These are phyloP conservation scores for Phoenicopterus ruber DNA, from an alignment of 2,113 vertebrate genomes.

Conservation along the genomic window DNA sequence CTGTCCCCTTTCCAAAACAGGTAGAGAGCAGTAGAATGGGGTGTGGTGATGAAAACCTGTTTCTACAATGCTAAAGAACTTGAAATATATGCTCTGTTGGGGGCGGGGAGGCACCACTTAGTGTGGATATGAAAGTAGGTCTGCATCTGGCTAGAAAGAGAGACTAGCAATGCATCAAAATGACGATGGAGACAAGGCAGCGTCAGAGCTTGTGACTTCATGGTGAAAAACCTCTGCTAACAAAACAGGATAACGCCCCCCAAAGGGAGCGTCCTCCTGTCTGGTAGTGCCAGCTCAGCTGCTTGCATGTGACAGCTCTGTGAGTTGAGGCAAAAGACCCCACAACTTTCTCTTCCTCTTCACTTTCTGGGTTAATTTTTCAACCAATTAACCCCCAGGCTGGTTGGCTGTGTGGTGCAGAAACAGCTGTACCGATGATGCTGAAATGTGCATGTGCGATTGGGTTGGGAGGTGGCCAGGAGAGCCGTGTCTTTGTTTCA, in stretches of 20 bases:
- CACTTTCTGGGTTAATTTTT: conserved; percentile 4
- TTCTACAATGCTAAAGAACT: neutral
- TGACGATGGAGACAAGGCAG: neutral
- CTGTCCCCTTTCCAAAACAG: neutral
- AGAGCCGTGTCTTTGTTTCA: neutral
- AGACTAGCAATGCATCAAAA: neutral
- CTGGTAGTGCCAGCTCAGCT: neutral
- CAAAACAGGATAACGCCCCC: neutral
- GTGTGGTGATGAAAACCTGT: neutral
- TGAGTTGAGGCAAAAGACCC: neutral
- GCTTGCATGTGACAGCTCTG: neutral
- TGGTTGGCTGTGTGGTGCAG: neutral
- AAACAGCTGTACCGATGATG: conserved; percentile 23
- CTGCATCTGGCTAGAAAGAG: neutral
- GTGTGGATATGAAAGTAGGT: neutral
- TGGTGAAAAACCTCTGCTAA: neutral
- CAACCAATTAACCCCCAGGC: neutral
- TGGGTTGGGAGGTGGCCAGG: neutral
- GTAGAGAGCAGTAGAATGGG: neutral
- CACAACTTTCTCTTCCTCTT: neutral
- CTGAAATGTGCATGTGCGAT: neutral
- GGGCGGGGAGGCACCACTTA: neutral
- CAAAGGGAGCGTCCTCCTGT: neutral
- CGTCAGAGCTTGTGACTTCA: neutral
- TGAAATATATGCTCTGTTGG: neutral